Base-by-base conservation (phyloP, 1,140 invertebrate genomes). In the Harpegnathos saltator region DNA sequence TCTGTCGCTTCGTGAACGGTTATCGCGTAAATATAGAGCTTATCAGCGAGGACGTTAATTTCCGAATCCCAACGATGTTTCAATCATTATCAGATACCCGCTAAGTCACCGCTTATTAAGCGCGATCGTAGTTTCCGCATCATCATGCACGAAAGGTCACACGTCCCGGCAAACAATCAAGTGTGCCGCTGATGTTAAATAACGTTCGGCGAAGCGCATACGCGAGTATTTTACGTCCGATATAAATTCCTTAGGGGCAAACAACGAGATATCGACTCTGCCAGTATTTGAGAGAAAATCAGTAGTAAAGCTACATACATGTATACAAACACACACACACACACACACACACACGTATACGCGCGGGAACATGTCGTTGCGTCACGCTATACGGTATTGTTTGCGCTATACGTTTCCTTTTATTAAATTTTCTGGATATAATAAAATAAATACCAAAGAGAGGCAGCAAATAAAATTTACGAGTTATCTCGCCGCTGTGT, bases 391-490 rank as follows among this genome's bases (percentile, higher is more conserved):
- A 29, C n/a, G 9, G 26, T 26, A 50, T 29, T 58, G n/a, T 71
- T 71, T 58, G 14, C n/a, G 33, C 7, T 54, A 44, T 44, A 24
- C 4, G 24, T 77, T 80, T 58, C 0, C 52, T 58, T 71, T 58
- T 29, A 59, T 71, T 80, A 24, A n/a, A 48, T 17, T 48, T 71
- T 0, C 24, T 29, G 33, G 2, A 59, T 69, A 29, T 29, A 4
- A 71, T 48, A 58, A 44, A 68, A 56, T 78, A 56, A 68, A 78
- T 78, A 78, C 19, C 33, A 58, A n/a, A n/a, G n/a, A n/a, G 9
- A 44, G 9, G 19, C 15, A 58, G 29, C 12, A 74, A 48, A 78
- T 78, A 44, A 78, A 68, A 78, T 14, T 56, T 77, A 3, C 26
- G 12, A 44, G 38, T 44, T 44, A 4, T 68, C 19, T 24, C 14